Percentiles rank a stretch among this genome's conserved stretches.
Conservation (phyloP, 1,140 invertebrate genomes). For the Leptopilina clavipes region DNA sequence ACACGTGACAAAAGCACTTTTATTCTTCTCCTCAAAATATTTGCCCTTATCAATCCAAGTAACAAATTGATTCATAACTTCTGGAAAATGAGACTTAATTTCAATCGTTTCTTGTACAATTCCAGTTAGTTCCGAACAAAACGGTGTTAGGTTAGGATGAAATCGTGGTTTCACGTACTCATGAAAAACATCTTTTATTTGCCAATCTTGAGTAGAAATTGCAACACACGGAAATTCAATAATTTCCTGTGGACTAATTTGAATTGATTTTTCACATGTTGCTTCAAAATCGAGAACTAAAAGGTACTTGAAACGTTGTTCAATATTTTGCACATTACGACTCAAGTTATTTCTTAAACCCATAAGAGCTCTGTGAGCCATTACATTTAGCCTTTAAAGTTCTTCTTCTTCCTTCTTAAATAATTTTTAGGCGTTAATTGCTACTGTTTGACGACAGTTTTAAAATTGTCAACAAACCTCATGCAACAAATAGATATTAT, state of each 20-base stretch:
- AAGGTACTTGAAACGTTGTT: conserved; percentile 74
- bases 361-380: conserved; percentile 58
- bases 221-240: conserved; percentile 82
- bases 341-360: conserved; percentile 40
- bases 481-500: no score
- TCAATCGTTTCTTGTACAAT: conserved; percentile 72
- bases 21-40: conserved; percentile 57
- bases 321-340: conserved; percentile 31
- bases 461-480: no score
- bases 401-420: no score
- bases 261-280: conserved; percentile 72
- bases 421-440: no score
- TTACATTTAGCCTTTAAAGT: conserved; percentile 30
- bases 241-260: conserved; percentile 76
- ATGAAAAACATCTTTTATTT: conserved; percentile 77
- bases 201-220: conserved; percentile 75
- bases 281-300: conserved; percentile 80
- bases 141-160: conserved; percentile 74
- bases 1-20: conserved; percentile 77
- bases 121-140: conserved; percentile 78
- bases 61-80: conserved; percentile 65
- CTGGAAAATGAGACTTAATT: conserved; percentile 64
- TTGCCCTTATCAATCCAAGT: conserved; percentile 63
- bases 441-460: no score
- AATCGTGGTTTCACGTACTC: conserved; percentile 77